Conservation (phyloP, 2,113 vertebrate species). For the Ciconia boyciana region DNA sequence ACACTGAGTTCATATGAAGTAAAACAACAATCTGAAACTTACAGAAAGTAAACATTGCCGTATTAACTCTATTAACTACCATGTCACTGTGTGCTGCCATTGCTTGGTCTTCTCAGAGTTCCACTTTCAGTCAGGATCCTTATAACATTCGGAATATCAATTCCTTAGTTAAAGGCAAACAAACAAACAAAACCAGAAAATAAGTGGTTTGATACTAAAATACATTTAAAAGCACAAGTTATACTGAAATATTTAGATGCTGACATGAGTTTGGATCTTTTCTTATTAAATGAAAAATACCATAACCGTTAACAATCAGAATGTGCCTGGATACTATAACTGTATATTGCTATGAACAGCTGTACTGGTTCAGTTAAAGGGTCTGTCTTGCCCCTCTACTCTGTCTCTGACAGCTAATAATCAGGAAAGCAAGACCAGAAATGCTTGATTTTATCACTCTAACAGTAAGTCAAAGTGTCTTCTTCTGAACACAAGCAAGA, state of each 20-base stretch:
- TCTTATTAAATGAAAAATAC: background rate
- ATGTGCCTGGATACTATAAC: background rate
- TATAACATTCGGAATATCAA: conserved; percentile 24
- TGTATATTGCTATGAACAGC: background rate
- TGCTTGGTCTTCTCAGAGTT: conserved; percentile 30
- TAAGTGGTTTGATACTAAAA: background rate
- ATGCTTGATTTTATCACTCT: background rate
- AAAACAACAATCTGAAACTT: background rate
- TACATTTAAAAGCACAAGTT: background rate
- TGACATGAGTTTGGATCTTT: background rate
- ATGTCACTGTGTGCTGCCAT: background rate
- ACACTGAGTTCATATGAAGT: background rate
- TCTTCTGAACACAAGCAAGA: background rate
- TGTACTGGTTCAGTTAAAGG: background rate
- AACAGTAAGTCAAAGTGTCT: background rate
- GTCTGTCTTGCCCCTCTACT: background rate
- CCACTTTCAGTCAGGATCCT: conserved; percentile 54
- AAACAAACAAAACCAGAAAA: background rate
- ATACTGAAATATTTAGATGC: background rate
- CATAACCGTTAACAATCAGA: background rate
- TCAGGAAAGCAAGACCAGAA: background rate
- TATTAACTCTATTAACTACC: background rate
- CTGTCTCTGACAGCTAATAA: background rate
- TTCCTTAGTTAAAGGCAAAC: conserved; percentile 38
- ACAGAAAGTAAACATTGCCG: background rate